A percentile compares a stretch with the other conserved stretches of the same genome.
Conservation (phyloP, 2,888 invertebrate species). For the Campoplex capitator region DNA sequence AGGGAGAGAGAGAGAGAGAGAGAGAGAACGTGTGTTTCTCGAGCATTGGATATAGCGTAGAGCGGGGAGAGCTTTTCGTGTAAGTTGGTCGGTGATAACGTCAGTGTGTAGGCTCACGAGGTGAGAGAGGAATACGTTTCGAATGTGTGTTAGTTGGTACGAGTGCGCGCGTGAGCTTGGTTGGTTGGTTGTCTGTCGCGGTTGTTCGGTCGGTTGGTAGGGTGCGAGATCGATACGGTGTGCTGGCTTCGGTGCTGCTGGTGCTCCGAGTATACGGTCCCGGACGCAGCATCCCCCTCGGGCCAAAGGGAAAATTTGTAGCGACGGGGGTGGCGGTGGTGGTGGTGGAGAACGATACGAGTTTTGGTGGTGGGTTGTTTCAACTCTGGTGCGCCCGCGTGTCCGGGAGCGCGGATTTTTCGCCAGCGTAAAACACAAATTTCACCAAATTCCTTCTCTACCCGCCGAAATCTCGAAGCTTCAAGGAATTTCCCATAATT, state of each 20-base stretch:
- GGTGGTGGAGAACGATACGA: conserved; percentile 35
- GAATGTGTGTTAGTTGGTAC: conserved; percentile 28
- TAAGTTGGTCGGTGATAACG: conserved; percentile 69
- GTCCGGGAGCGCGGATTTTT: conserved; percentile 52
- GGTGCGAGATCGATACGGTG: conserved; percentile 81
- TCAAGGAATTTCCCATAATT: conserved; percentile 52
- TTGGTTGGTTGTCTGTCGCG: conserved; percentile 58
- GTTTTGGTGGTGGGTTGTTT: neutral
- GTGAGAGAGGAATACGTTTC: conserved; percentile 51
- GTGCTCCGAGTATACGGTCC: conserved; percentile 76
- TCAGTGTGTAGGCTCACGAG: conserved; percentile 53
- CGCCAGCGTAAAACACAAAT: conserved; percentile 18
- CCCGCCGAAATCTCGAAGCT: conserved; percentile 35
- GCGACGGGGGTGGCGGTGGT: neutral
- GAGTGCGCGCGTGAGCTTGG: conserved; percentile 66
- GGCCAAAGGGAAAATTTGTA: conserved; percentile 52
- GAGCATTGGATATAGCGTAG: conserved; percentile 48
- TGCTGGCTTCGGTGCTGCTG: conserved; percentile 66
- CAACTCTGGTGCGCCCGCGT: conserved; percentile 40
- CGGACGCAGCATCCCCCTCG: conserved; percentile 80
- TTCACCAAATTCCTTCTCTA: conserved; percentile 43
- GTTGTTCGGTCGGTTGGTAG: conserved; percentile 75
- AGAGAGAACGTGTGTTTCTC: conserved; percentile 33
- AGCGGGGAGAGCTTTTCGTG: conserved; percentile 70
- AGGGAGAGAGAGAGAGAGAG: conserved; percentile 13